A percentile compares a stretch with the other conserved stretches of the same genome.
phyloP scores from a whole-genome alignment of 2,797 vertebrate species.

The Chelidonichthys spinosus region DNA sequence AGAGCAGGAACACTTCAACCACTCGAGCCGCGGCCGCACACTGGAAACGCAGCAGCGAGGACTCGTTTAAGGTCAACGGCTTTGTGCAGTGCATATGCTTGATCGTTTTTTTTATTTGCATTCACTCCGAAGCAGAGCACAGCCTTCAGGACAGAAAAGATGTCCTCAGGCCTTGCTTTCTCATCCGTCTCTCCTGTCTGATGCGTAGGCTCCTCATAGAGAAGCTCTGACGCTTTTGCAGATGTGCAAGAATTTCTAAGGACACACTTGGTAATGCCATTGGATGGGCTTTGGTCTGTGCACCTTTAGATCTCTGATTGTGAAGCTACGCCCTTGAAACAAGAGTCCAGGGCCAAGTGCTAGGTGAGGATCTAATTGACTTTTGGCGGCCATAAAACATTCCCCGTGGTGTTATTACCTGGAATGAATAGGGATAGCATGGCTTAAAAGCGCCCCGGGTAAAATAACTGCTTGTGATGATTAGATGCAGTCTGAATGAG shows the following conservation, averaged over 20 bases:
- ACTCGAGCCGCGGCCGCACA: neutral
- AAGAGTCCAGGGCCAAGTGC: constrained; percentile 24
- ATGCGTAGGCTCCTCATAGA: constrained; percentile 1
- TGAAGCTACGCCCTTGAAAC: constrained; percentile 56
- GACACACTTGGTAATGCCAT: constrained; percentile 10
- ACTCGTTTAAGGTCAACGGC: constrained; percentile 11
- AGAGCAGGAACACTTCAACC: neutral
- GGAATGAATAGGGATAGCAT: constrained; percentile 10
- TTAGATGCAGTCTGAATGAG: constrained; percentile 4
- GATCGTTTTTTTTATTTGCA: too few relatives aligned
- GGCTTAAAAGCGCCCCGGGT: neutral
- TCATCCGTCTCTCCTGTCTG: neutral
- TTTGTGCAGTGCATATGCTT: constrained; percentile 2
- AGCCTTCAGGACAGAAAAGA: neutral
- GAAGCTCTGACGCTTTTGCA: constrained; percentile 9
- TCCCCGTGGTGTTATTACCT: constrained; percentile 22
- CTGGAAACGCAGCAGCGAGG: constrained; percentile 3
- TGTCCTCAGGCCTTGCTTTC: constrained; percentile 1
- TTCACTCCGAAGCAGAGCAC: constrained; percentile 20
- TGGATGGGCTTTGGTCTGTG: constrained; percentile 14
- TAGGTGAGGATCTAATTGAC: constrained; percentile 42
- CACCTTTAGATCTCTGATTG: constrained; percentile 35
- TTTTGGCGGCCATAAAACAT: constrained; percentile 40
- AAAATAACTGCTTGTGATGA: constrained; percentile 19
- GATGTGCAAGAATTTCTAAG: neutral